Evolutionary conservation across 2,888 invertebrate species (phyloP), one percentile per base, ranked within the genome.

Genomic region (Bruchidius siliquastri): DNA sequence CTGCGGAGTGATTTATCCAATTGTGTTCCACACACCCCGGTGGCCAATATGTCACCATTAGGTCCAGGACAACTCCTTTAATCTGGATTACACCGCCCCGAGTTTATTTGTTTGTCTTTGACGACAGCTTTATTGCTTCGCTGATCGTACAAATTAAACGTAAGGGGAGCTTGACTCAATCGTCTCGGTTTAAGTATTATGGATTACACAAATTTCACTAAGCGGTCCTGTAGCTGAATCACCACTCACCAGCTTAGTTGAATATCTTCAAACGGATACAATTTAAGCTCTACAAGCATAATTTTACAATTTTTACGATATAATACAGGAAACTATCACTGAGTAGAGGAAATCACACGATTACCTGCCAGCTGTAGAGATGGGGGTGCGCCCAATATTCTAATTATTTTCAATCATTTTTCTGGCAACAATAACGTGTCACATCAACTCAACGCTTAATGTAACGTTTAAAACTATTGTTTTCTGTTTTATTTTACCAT

Each of bases 41-140:
- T 30, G 77, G 75, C 79, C 79, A 78, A 79, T 80, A 80, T 79
- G 79, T 80, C 79, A 85, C 84, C 79, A 85, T 85, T 85, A 85
- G 79, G 20, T 18, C 13, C 75, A 78, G 75, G 81, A 82, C 82
- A 82, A 78, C 78, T 82, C 76, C 80, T 81, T 83, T 83, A 83
- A 83, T 83, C 83, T 82, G 83, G 83, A 83, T 83, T 83, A 83
- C 49, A 18, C 49, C 13, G 26, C 2, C 1, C 49, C 8, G 78
- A 74, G 71, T 78, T 80, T 82, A 83, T 83, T 83, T 83, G 83
- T 82, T 83, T 82, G 82, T 81, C 49, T 49, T 82, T 79, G 79
- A 79, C 78, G 79, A 80, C 77, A 77, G 49, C 79, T 83, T 83
- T 83, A 83, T 83, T 83, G 82, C 82, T 21, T 78, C 71, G 76